Percentiles rank a stretch among this genome's conserved stretches.
Conservation (phyloP, 2,113 vertebrate species). For the Romanogobio albipinnatus region DNA sequence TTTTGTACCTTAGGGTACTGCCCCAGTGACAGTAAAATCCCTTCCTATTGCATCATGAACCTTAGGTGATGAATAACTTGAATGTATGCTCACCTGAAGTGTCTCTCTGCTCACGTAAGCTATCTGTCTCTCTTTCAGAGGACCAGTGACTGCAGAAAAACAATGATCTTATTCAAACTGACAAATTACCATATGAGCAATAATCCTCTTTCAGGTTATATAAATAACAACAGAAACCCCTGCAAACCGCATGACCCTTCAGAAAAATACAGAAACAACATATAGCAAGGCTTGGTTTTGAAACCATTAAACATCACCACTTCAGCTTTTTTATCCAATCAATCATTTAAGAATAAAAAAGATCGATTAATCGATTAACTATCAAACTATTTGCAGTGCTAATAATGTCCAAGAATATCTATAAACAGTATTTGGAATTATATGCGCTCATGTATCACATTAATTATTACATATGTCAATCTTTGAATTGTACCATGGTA, state of each 20-base stretch:
- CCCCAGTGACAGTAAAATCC: no score
- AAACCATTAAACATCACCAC: neutral
- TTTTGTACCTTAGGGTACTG: no score
- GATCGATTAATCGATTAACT: neutral
- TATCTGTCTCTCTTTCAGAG: slow-evolving; percentile 80
- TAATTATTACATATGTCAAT: neutral
- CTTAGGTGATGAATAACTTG: neutral
- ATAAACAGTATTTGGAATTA: neutral
- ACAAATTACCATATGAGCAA: slow-evolving; percentile 3
- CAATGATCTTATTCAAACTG: slow-evolving; percentile 2
- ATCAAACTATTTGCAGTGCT: neutral
- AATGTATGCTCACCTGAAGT: slow-evolving; percentile 70
- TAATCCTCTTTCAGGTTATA: slow-evolving; percentile 27
- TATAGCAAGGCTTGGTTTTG: neutral
- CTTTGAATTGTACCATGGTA: slow-evolving; percentile 72
- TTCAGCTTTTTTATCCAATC: neutral
- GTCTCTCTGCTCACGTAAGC: slow-evolving; percentile 80
- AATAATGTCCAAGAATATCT: neutral
- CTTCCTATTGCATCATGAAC: neutral
- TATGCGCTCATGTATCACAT: neutral
- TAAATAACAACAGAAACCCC: neutral
- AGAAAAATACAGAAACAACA: neutral
- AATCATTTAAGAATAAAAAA: neutral
- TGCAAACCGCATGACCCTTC: neutral
- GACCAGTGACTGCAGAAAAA: slow-evolving; percentile 73